Base-by-base conservation (phyloP, 2,797 vertebrate species). In the Decapterus maruadsi region DNA sequence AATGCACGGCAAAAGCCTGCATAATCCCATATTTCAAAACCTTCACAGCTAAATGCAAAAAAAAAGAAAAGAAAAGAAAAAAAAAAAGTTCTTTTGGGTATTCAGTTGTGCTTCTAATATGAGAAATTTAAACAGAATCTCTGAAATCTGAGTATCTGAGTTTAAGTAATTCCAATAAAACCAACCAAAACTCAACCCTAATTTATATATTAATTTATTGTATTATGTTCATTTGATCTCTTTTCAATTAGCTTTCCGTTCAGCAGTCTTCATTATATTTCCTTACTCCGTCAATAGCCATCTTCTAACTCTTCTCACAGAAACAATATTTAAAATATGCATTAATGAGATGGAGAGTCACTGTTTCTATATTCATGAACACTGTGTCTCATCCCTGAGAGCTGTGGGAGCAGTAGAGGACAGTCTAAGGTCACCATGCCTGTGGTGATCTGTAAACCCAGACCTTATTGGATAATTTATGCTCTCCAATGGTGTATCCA, bases 321-420 rank as follows among this genome's bases (percentile, higher is more conserved):
- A 13, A 34, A 58, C 43, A 12, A 10, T 6, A 26, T 20, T 65
- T 31, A 36, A 48, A 68, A 26, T 10, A 38, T 65, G 13, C 38
- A 60, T 51, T 16, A 67, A 12, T 48, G 31, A 40, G 40, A 2
- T 26, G 48, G 6, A 54, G 16, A n/a, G 3, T 8, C 8, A 65
- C 4, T 68, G 56, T 55, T 73, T 66, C 17, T 13, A 5, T 66
- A 76, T 73, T 55, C 19, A 77, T 72, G 50, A 64, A 68, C 16
- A 38, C 34, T 38, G n/a, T 26, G 46, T 65, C 53, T 77, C 17
- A 9, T 68, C 43, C 19, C 26, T 64, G 2, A n/a, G 45, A 62
- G 68, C 68, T 72, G 29, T 45, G 36, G 50, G 51, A 72, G 72
- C 70, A 53, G 72, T 69, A 70, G 68, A 66, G 64, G 57, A 75